These are phyloP conservation scores for Prunella himalayana DNA, from an alignment of 2,113 vertebrate species.

Conservation along the genomic window DNA sequence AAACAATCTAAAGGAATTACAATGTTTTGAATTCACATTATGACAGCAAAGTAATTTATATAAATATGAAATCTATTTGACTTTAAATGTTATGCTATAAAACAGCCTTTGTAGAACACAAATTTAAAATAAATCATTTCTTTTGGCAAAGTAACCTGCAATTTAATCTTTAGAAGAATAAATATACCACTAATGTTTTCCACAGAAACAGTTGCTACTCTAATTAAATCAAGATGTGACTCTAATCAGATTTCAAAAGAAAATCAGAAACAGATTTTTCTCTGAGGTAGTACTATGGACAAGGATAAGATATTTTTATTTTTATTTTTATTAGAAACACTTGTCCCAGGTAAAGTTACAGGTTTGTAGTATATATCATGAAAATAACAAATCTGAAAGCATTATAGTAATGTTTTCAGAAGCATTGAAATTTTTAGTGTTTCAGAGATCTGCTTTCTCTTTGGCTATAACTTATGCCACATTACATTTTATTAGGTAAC, in stretches of 20 bases:
- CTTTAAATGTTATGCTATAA: constrained; percentile 28
- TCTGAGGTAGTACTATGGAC: background rate
- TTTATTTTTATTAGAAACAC: constrained; percentile 44
- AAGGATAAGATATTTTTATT: constrained; percentile 10
- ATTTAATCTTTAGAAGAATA: constrained; percentile 52
- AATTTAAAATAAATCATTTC: constrained; percentile 39
- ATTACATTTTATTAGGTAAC: constrained; percentile 2
- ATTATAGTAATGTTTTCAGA: background rate
- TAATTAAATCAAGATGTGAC: constrained; percentile 59
- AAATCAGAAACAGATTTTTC: constrained; percentile 53
- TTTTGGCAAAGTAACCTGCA: constrained; percentile 37
- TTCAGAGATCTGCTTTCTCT: background rate
- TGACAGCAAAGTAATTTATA: constrained; percentile 1
- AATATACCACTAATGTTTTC: constrained; percentile 43
- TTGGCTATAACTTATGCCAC: background rate
- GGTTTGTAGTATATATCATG: background rate
- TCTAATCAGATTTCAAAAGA: constrained; percentile 56
- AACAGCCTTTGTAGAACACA: constrained; percentile 19
- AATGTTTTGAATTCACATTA: background rate
- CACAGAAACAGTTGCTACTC: constrained; percentile 49
- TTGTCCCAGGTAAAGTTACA: background rate
- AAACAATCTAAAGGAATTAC: background rate
- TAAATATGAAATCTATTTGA: constrained; percentile 11
- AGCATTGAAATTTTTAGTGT: background rate
- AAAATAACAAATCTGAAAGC: background rate